Evolutionary conservation across 2,797 vertebrate species (phyloP).

Genomic region (Serranus cabrilla): DNA sequence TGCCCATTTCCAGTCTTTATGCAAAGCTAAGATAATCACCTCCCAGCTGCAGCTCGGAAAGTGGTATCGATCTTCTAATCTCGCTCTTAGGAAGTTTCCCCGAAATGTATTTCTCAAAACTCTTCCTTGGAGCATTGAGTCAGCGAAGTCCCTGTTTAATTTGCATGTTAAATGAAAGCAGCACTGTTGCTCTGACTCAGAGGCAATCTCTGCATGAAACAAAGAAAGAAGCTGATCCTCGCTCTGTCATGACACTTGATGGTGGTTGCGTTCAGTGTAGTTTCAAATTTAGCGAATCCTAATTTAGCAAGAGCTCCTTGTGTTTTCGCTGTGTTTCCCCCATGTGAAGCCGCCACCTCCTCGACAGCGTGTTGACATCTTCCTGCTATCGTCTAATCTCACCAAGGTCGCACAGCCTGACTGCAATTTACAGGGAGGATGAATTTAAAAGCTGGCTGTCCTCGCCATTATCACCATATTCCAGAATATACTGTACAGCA

Average conservation of each 20-base stretch:
- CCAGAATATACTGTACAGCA: not conserved
- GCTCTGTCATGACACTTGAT: not conserved
- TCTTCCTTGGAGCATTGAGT: not conserved
- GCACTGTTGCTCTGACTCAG: not conserved
- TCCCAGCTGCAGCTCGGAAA: not conserved
- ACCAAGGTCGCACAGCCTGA: constrained; percentile 20
- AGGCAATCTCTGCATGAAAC: not conserved
- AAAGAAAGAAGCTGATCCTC: not conserved
- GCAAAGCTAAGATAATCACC: not conserved
- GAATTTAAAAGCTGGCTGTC: not conserved
- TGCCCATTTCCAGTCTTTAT: not conserved
- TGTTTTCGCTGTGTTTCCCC: constrained; percentile 40
- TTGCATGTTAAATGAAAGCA: not conserved
- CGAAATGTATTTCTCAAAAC: not conserved
- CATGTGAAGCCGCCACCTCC: constrained; percentile 20
- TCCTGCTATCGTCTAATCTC: constrained; percentile 20
- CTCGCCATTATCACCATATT: constrained; percentile 3
- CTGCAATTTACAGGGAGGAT: constrained; percentile 15
- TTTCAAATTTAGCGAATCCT: constrained; percentile 7
- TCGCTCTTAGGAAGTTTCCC: too few relatives aligned
- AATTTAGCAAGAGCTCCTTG: not conserved
- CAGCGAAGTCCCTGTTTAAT: not conserved
- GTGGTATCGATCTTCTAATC: not conserved
- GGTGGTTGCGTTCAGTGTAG: not conserved
- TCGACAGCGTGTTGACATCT: constrained; percentile 25